Percentiles rank a stretch among this genome's conserved stretches.
phyloP scores from a whole-genome alignment of 2,797 vertebrate genomes.

The Sparus aurata region DNA sequence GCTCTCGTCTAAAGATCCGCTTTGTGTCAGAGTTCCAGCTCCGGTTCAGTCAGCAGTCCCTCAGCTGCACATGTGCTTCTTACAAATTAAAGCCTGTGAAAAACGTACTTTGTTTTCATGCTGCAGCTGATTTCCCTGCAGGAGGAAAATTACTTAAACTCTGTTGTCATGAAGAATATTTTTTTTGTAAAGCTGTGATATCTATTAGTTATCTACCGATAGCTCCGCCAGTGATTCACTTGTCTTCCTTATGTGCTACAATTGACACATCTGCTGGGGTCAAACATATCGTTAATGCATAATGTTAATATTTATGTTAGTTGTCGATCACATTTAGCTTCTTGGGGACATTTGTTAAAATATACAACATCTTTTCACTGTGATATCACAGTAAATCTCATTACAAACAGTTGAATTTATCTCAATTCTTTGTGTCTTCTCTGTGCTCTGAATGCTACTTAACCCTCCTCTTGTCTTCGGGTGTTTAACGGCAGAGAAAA shows the following conservation, averaged over 20 bases:
- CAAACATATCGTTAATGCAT: neutral
- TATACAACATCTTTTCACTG: neutral
- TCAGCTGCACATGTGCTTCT: conserved; percentile 24
- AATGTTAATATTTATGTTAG: too few relatives aligned
- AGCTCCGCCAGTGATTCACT: neutral
- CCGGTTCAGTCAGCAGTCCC: conserved; percentile 1
- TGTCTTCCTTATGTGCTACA: neutral
- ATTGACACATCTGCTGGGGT: neutral
- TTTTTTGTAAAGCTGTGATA: neutral
- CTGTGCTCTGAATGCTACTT: neutral
- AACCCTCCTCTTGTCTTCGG: too few relatives aligned
- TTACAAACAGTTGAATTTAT: neutral
- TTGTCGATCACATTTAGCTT: neutral
- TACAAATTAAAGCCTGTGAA: conserved; percentile 33
- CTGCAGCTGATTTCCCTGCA: conserved; percentile 11
- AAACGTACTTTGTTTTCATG: conserved; percentile 29
- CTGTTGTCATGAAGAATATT: neutral
- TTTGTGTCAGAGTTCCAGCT: neutral
- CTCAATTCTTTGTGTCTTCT: neutral
- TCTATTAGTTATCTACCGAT: neutral
- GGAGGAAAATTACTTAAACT: conserved; percentile 1
- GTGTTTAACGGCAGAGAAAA: too few relatives aligned
- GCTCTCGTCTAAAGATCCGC: neutral
- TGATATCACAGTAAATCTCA: neutral
- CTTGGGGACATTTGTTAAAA: neutral